These are phyloP conservation scores for Sitodiplosis mosellana DNA, from an alignment of 1,140 invertebrate species.

Conservation along the genomic window DNA sequence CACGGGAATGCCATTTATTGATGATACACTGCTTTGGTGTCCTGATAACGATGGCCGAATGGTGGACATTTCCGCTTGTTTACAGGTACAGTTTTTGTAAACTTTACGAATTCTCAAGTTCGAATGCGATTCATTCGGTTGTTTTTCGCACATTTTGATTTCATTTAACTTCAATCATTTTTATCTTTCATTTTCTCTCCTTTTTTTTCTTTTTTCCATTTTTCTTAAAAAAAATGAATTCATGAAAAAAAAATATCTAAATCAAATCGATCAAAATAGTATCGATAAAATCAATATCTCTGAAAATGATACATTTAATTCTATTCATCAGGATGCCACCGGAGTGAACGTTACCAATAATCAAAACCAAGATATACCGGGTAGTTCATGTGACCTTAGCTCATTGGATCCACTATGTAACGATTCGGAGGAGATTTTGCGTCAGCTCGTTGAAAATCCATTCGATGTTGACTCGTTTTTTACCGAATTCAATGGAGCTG, in stretches of 20 bases:
- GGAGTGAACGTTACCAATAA: constrained; percentile 5
- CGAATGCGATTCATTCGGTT: not conserved
- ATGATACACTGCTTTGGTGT: constrained; percentile 81
- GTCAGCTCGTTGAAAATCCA: constrained; percentile 22
- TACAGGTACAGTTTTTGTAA: constrained; percentile 56
- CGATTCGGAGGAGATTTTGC: constrained; percentile 23
- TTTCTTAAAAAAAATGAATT: too few species aligned
- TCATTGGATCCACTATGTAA: constrained; percentile 21
- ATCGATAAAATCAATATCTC: too few species aligned
- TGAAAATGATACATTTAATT: too few species aligned
- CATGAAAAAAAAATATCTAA: too few species aligned
- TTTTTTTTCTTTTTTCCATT: too few species aligned
- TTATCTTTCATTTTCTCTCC: too few species aligned
- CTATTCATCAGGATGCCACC: constrained; percentile 16
- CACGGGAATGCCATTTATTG: constrained; percentile 81
- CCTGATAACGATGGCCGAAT: constrained; percentile 81
- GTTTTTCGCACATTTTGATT: not conserved
- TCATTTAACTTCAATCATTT: too few species aligned
- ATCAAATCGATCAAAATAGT: too few species aligned
- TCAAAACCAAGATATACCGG: constrained; percentile 9
- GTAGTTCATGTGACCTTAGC: constrained; percentile 9
- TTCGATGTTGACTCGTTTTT: constrained; percentile 33
- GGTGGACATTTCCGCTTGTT: constrained; percentile 71
- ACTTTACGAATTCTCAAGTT: not conserved
- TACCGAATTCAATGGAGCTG: constrained; percentile 29